These are phyloP conservation scores for Eulemur albifrons DNA, from an alignment of 2,797 vertebrate genomes.

Conservation along the genomic window DNA sequence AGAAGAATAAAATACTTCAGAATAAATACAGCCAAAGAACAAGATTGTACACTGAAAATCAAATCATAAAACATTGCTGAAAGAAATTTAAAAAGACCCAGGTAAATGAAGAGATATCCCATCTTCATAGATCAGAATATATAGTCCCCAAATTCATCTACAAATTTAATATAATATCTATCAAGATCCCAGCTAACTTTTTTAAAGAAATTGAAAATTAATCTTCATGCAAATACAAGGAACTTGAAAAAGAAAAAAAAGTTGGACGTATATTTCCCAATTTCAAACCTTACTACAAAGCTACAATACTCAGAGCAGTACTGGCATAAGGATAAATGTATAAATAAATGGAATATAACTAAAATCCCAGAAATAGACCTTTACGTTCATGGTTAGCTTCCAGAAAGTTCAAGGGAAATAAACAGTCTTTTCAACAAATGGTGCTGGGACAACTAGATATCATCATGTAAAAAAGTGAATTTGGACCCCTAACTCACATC, in stretches of 20 bases:
- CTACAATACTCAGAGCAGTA: not conserved
- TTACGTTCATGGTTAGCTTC: not conserved
- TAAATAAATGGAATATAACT: not conserved
- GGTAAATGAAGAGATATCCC: not conserved
- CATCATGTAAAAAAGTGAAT: not conserved
- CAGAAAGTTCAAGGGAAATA: not conserved
- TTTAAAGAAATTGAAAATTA: not conserved
- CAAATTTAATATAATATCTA: not conserved
- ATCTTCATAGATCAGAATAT: not conserved
- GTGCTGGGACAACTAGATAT: not conserved
- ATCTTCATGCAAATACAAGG: not conserved
- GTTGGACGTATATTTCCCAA: not conserved
- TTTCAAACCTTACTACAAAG: not conserved
- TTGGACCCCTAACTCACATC: not conserved
- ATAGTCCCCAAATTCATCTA: not conserved
- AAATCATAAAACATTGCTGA: not conserved
- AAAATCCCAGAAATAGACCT: not conserved
- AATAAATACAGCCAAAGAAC: not conserved
- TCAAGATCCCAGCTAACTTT: not conserved
- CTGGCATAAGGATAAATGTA: not conserved
- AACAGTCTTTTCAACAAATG: not conserved
- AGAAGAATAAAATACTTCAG: not conserved
- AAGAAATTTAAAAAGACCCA: not conserved
- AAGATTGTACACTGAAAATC: not conserved
- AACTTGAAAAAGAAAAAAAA: not conserved